Evolutionary conservation across 2,888 invertebrate species (phyloP).

Genomic region (Dioctria rufipes): DNA sequence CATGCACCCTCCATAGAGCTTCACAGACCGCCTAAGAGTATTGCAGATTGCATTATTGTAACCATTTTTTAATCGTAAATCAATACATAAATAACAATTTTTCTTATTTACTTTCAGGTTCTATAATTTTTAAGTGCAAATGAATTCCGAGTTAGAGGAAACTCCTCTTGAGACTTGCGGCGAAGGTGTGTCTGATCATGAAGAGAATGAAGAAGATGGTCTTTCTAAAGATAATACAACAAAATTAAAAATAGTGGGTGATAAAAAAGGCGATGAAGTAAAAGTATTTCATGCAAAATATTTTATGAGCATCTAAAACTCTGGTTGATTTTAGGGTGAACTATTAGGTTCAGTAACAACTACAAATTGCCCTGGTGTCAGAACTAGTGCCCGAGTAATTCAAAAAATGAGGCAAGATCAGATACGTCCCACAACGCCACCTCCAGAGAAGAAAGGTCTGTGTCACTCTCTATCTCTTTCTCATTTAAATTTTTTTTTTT

Average conservation of each 20-base stretch:
- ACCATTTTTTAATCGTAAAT: too few species aligned
- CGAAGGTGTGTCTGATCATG: not conserved
- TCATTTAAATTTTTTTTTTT: constrained; percentile 8
- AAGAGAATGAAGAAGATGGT: not conserved
- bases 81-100: too few species aligned
- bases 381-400: constrained; percentile 84
- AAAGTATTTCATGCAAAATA: not conserved
- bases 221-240: not conserved
- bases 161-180: not conserved
- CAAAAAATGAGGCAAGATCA: constrained; percentile 82
- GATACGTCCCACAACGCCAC: constrained; percentile 68
- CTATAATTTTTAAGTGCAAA: not conserved
- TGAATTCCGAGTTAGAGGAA: not conserved
- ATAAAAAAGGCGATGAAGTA: constrained; percentile 10
- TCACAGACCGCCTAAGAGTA: too few species aligned
- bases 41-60: too few species aligned
- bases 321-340: constrained; percentile 65
- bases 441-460: constrained; percentile 67
- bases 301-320: constrained; percentile 59
- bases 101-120: not conserved
- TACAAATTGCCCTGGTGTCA: constrained; percentile 71
- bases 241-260: not conserved
- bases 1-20: too few species aligned
- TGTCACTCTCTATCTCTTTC: not conserved
- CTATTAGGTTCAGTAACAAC: constrained; percentile 82